Evolutionary conservation across 2,797 vertebrate species (phyloP).

Genomic region (Poliocrania exsul): DNA sequence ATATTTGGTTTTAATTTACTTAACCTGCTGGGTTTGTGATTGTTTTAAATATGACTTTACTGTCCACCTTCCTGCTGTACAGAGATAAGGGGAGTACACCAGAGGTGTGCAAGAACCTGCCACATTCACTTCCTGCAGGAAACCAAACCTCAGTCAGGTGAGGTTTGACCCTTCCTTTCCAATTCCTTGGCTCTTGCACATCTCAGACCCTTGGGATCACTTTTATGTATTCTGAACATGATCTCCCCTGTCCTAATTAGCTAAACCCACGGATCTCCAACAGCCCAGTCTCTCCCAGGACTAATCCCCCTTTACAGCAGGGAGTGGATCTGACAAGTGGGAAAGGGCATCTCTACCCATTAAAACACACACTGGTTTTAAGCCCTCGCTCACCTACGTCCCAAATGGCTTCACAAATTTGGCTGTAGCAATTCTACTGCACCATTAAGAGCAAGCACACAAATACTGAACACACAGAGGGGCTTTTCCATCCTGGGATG

Average conservation of each 20-base stretch:
- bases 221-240: background rate
- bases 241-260: background rate
- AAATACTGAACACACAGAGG: background rate
- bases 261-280: background rate
- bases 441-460: background rate
- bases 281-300: background rate
- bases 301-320: background rate
- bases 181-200: background rate
- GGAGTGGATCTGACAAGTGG: background rate
- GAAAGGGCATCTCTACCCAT: background rate
- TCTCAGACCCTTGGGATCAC: background rate
- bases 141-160: background rate
- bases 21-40: background rate
- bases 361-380: background rate
- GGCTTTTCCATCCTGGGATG: background rate
- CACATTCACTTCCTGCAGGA: background rate
- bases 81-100: fast-evolving
- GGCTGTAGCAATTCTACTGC: background rate
- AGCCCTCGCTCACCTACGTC: background rate
- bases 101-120: background rate
- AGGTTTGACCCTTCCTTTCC: background rate
- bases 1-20: background rate
- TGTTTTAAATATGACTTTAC: background rate
- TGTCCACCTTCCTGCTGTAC: background rate
- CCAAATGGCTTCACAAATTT: background rate